Evolutionary conservation across 2,888 invertebrate species (phyloP).

Genomic region (Dysmachus trigonus): DNA sequence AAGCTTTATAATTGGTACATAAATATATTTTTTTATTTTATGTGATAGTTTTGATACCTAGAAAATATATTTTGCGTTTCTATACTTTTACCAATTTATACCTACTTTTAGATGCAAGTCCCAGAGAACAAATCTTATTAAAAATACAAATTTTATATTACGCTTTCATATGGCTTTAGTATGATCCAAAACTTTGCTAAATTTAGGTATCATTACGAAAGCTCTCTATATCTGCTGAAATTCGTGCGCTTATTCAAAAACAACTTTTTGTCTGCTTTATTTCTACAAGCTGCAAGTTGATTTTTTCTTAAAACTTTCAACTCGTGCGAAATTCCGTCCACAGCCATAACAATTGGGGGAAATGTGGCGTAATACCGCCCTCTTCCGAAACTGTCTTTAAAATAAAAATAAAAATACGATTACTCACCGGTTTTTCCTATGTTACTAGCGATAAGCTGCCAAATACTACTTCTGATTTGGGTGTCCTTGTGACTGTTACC

Average conservation of each 20-base stretch:
- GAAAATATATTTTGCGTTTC: no score
- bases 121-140: no score
- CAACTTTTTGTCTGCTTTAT: neutral
- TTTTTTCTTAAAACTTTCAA: neutral
- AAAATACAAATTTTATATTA: no score
- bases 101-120: no score
- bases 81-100: no score
- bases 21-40: no score
- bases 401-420: neutral
- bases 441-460: neutral
- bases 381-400: neutral
- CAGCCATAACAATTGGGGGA: neutral
- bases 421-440: neutral
- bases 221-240: neutral
- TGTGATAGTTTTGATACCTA: no score
- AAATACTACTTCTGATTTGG: neutral
- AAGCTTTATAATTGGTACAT: no score
- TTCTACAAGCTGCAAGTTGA: neutral
- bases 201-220: neutral
- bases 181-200: neutral
- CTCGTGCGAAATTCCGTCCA: neutral
- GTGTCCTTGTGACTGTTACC: neutral
- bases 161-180: no score
- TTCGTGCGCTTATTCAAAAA: no score
- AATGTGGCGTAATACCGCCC: no score